Base-by-base conservation (phyloP, 2,888 invertebrate species). In the Physocephala rufipes region DNA sequence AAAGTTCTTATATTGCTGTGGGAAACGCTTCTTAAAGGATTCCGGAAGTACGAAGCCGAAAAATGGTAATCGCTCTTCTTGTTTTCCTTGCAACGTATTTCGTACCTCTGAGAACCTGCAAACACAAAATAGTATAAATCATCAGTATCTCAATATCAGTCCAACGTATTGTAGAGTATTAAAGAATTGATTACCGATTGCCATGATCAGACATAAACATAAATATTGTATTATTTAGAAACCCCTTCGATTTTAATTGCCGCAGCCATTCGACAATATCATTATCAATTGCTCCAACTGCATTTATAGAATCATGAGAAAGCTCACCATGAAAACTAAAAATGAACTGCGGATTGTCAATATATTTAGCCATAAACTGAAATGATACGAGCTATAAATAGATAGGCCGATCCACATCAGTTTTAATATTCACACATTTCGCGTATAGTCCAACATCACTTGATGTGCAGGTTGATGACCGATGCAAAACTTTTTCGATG, bases 181-280 rank as follows among this genome's bases (percentile, higher is more conserved):
- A 21, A 51, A 21, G 12, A 2, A 13, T 49, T 67, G 63, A 63
- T 78, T 80, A 93, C 91, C 94, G 91, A 74, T 93, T 92, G 0
- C 97, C 97, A 84, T 98, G 97, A 86, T 98, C 97, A 4, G 95
- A 93, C 95, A 97, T 95, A 2, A 97, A 82, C 69, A 97, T 90
- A 0, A 98, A 85, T 75, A 97, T 82, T 0, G 97, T 95, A 77
- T 95, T 90, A 74, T 96, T 91, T 21, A 96, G 86, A 51, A 90
- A 86, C 0, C 91, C 91, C 0, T 87, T 87, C 4, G 87, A 81
- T 58, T 90, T 86, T 21, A 96, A 85, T 47, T 88, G 86, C 61
- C 87, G 86, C n/a, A 97, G 82, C 87, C 93, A 92, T 0, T 88
- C 79, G 4, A 88, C 84, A 0, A 94, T 83, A 81, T 94, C 94